These are phyloP conservation scores for Spisula subtruncata DNA, from an alignment of 2,888 invertebrate species.

Conservation along the genomic window DNA sequence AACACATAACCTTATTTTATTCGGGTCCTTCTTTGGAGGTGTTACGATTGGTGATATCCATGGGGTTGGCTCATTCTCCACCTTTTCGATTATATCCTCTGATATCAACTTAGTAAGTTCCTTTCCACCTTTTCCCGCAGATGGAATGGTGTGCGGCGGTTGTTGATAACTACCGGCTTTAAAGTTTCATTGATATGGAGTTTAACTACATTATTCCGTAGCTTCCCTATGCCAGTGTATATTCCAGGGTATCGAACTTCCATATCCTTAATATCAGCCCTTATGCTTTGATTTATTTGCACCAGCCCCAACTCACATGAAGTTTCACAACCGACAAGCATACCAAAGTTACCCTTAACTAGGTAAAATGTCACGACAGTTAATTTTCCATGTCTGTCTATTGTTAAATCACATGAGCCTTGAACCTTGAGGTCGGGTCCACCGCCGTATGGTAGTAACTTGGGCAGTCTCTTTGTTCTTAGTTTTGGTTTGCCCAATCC, in stretches of 20 bases:
- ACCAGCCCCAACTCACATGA: constrained; percentile 33
- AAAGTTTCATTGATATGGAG: constrained; percentile 60
- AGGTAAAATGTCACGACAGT: constrained; percentile 56
- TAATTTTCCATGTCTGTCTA: constrained; percentile 51
- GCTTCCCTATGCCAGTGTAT: constrained; percentile 53
- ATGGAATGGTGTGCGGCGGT: constrained; percentile 62
- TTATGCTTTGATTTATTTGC: constrained; percentile 41
- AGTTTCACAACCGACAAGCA: constrained; percentile 53
- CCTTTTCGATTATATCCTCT: constrained; percentile 64
- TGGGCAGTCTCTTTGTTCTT: constrained; percentile 30
- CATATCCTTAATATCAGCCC: background rate
- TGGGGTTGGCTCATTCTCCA: constrained; percentile 70
- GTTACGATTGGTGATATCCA: constrained; percentile 61
- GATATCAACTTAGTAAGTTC: constrained; percentile 60
- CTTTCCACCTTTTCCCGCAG: constrained; percentile 50
- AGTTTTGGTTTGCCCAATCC: constrained; percentile 51
- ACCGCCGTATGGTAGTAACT: constrained; percentile 60
- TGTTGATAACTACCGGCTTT: constrained; percentile 54
- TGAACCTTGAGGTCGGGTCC: constrained; percentile 39
- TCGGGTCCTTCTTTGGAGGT: constrained; percentile 67
- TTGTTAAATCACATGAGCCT: constrained; percentile 46
- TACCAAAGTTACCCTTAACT: constrained; percentile 55
- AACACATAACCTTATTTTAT: constrained; percentile 73
- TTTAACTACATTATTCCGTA: constrained; percentile 52
- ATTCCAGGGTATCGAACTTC: constrained; percentile 41